These are phyloP conservation scores for Entomyzon cyanotis DNA, from an alignment of 2,113 vertebrate genomes.

Conservation along the genomic window DNA sequence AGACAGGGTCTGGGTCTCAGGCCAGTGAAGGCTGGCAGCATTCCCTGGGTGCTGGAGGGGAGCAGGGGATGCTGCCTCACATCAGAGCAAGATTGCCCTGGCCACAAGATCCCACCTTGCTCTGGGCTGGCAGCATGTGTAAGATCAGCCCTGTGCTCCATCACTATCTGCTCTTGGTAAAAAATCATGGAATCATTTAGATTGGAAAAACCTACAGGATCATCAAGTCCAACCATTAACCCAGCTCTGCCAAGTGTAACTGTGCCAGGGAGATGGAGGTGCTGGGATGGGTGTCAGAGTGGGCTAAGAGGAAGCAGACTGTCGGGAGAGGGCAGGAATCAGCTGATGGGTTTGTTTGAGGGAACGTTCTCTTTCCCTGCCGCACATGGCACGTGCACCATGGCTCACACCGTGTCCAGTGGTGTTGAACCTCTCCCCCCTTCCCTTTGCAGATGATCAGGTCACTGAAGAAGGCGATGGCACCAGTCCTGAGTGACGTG, in stretches of 20 bases:
- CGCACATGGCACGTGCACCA: fast-evolving
- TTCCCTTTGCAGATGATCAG: constrained; percentile 84
- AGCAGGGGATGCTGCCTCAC: neutral
- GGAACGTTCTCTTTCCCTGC: neutral
- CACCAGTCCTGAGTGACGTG: constrained; percentile 87
- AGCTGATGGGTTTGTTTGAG: neutral
- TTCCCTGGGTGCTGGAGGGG: neutral
- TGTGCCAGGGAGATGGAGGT: neutral
- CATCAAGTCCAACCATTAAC: neutral
- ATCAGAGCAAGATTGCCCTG: neutral
- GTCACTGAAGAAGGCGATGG: constrained; percentile 92
- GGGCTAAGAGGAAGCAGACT: neutral
- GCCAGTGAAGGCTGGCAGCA: neutral
- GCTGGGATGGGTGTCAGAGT: neutral
- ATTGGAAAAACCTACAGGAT: neutral
- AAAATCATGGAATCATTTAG: neutral
- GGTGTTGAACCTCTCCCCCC: neutral
- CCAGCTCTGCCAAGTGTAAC: neutral
- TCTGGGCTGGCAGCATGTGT: fast-evolving
- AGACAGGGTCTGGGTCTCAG: neutral
- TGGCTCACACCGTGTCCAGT: fast-evolving
- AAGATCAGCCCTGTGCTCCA: neutral
- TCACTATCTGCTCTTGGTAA: neutral
- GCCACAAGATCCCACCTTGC: neutral
- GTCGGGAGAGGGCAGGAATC: neutral